phyloP scores from a whole-genome alignment of 1,140 invertebrate species.

The Drosophila nigrodunni region DNA sequence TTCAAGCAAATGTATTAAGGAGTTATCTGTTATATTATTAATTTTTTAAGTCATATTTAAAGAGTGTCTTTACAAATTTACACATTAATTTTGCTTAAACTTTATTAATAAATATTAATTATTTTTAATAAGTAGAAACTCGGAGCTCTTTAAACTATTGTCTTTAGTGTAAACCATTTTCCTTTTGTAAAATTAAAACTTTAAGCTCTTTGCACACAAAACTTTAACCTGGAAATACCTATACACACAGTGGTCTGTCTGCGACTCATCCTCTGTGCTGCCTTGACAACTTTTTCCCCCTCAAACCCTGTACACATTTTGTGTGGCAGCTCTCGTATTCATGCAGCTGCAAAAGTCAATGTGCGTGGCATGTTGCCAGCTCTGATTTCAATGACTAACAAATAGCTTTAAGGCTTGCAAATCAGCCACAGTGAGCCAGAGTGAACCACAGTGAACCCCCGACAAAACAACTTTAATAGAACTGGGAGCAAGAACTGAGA shows the following conservation, averaged over 20 bases:
- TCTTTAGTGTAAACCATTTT: too few relatives aligned
- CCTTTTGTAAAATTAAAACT: background rate
- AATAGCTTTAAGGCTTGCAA: constrained; percentile 73
- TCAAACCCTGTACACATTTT: background rate
- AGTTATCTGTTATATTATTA: too few relatives aligned
- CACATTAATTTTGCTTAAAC: too few relatives aligned
- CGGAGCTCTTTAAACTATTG: too few relatives aligned
- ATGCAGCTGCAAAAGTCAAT: constrained; percentile 70
- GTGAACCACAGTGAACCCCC: background rate
- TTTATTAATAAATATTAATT: too few relatives aligned
- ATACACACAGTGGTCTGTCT: constrained; percentile 4
- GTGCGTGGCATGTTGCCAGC: constrained; percentile 65
- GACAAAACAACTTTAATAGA: constrained; percentile 69
- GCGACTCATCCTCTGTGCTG: constrained; percentile 9
- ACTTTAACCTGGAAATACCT: constrained; percentile 21
- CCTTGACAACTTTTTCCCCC: background rate
- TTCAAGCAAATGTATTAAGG: too few relatives aligned
- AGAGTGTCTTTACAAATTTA: too few relatives aligned
- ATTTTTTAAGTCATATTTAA: too few relatives aligned
- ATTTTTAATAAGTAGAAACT: too few relatives aligned
- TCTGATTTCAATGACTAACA: constrained; percentile 67
- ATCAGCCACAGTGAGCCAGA: constrained; percentile 51
- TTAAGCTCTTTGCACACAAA: background rate
- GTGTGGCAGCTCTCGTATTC: constrained; percentile 6
- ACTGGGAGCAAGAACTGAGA: constrained; percentile 41